Evolutionary conservation across 2,888 invertebrate genomes (phyloP).

Genomic region (Tetrapedia diversipes): DNA sequence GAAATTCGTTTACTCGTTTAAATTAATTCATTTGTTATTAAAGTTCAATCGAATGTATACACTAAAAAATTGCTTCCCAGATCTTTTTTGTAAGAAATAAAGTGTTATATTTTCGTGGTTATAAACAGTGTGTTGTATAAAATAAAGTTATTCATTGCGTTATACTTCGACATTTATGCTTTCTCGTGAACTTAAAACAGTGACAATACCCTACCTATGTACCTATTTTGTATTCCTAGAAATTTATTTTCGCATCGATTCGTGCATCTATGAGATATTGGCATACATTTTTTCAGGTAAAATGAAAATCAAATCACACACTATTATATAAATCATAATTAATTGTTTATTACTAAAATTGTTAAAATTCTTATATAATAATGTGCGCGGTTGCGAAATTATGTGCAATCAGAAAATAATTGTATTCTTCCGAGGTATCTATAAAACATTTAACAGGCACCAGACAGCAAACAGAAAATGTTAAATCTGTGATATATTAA

Average conservation of each 20-base stretch:
- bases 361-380: background rate
- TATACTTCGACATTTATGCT: background rate
- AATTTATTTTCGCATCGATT: background rate
- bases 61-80: background rate
- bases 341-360: background rate
- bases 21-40: background rate
- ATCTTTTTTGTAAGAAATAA: background rate
- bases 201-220: background rate
- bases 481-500: slow-evolving; percentile 59
- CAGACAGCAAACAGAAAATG: slow-evolving; percentile 64
- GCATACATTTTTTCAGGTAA: slow-evolving; percentile 15
- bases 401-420: background rate
- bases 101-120: background rate
- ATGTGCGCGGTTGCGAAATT: slow-evolving; percentile 9
- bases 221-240: background rate
- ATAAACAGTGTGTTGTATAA: background rate
- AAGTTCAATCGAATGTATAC: background rate
- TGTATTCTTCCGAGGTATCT: slow-evolving; percentile 4
- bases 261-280: background rate
- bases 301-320: background rate
- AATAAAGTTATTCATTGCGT: slow-evolving; percentile 20
- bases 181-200: background rate
- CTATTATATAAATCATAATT: background rate
- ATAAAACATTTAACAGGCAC: slow-evolving; percentile 56
- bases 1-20: background rate